A percentile compares a stretch with the other conserved stretches of the same genome.
Conservation (phyloP, 2,113 vertebrate species). For the Sinocyclocheilus grahami region DNA sequence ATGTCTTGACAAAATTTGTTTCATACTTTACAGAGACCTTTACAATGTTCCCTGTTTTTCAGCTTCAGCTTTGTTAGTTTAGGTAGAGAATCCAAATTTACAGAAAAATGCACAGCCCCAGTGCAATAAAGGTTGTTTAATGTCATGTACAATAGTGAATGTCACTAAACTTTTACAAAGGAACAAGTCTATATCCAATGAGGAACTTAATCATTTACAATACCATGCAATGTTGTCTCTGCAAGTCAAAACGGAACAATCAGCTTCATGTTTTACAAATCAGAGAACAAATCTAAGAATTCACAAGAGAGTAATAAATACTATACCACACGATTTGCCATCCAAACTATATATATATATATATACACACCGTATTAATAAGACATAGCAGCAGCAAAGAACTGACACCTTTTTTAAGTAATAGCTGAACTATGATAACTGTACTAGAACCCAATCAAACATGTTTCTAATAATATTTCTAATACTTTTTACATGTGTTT, state of each 20-base stretch:
- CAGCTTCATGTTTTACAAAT: slow-evolving; percentile 5
- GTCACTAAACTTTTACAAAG: background rate
- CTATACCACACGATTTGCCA: background rate
- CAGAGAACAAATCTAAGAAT: background rate
- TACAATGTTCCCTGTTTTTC: background rate
- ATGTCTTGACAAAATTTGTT: background rate
- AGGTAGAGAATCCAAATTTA: background rate
- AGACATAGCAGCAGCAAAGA: background rate
- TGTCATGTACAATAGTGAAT: background rate
- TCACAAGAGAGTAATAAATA: background rate
- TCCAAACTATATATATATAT: background rate
- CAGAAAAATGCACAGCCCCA: background rate
- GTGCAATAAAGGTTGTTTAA: background rate
- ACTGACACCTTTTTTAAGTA: background rate
- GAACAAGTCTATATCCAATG: background rate
- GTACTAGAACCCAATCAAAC: background rate
- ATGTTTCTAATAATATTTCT: background rate
- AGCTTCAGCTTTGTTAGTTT: background rate
- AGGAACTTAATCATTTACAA: background rate
- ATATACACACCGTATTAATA: background rate
- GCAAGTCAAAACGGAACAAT: background rate
- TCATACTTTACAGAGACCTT: background rate
- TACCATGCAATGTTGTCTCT: background rate
- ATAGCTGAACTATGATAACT: background rate
- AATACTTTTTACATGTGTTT: background rate